phyloP scores from a whole-genome alignment of 2,888 invertebrate genomes.

The Agonum fuliginosum region DNA sequence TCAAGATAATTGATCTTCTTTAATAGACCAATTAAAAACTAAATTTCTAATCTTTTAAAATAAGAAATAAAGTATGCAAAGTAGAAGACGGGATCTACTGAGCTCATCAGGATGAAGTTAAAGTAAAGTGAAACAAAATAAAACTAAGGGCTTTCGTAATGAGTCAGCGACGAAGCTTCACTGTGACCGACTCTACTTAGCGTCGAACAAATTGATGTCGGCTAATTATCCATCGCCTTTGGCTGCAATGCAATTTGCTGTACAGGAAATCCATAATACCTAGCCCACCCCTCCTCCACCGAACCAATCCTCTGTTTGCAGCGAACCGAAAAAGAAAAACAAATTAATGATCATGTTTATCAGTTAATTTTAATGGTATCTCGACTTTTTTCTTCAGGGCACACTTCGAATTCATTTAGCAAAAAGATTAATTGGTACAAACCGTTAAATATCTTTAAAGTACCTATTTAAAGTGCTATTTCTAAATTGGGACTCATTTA shows the following conservation, averaged over 20 bases:
- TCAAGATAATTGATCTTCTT: no score
- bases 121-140: slow-evolving; percentile 21
- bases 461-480: not conserved
- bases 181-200: slow-evolving; percentile 29
- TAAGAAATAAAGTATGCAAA: no score
- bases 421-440: slow-evolving; percentile 48
- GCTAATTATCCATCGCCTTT: slow-evolving; percentile 56
- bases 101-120: not conserved
- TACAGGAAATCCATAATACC: slow-evolving; percentile 51
- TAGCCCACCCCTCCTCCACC: slow-evolving; percentile 15
- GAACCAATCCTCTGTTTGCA: slow-evolving; percentile 4
- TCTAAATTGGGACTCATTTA: slow-evolving; percentile 14
- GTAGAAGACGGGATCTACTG: no score
- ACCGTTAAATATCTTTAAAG: slow-evolving; percentile 10
- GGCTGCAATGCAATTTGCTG: slow-evolving; percentile 56
- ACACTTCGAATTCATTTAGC: slow-evolving; percentile 34
- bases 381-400: slow-evolving; percentile 24
- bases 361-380: slow-evolving; percentile 58
- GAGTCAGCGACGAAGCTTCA: slow-evolving; percentile 14
- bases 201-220: slow-evolving; percentile 53
- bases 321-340: slow-evolving; percentile 46
- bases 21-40: no score
- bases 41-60: no score
- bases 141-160: not conserved
- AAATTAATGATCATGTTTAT: slow-evolving; percentile 59